Evolutionary conservation across 2,113 vertebrate genomes (phyloP).

Genomic region (Oryzias melastigma): DNA sequence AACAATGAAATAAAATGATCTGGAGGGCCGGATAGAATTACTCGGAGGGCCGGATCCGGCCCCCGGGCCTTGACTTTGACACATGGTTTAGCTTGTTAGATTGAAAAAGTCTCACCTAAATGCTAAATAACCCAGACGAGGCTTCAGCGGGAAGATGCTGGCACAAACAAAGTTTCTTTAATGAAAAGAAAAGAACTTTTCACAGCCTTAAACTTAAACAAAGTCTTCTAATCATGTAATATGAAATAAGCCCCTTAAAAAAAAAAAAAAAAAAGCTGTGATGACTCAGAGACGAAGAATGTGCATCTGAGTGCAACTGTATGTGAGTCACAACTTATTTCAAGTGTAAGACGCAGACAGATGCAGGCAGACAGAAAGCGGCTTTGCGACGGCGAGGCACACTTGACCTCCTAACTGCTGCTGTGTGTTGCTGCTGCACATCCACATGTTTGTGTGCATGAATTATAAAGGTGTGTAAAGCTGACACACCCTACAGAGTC

Average conservation of each 20-base stretch:
- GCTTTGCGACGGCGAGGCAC: constrained; percentile 47
- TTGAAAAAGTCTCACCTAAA: too few species aligned
- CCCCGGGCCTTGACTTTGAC: too few species aligned
- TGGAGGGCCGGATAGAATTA: too few species aligned
- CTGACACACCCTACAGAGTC: background rate
- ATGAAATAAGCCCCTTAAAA: constrained; percentile 11
- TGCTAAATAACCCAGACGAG: too few species aligned
- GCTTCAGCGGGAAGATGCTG: too few species aligned
- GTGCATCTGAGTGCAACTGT: constrained; percentile 22
- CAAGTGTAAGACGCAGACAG: constrained; percentile 50
- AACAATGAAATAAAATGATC: too few species aligned
- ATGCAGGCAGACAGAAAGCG: constrained; percentile 46
- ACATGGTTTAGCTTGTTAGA: too few species aligned
- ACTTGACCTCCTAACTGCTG: constrained; percentile 44
- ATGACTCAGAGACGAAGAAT: background rate
- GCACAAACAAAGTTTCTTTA: constrained; percentile 3
- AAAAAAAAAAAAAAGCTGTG: constrained; percentile 19
- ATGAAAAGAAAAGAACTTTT: constrained; percentile 15
- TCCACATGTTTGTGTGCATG: constrained; percentile 4
- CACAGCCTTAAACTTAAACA: constrained; percentile 21
- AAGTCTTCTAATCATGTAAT: constrained; percentile 34
- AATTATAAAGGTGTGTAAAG: background rate
- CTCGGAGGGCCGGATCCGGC: too few species aligned
- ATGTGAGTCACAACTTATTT: constrained; percentile 58
- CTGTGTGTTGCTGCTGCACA: constrained; percentile 17